Evolutionary conservation across 2,113 vertebrate species (phyloP).

Genomic region (Rhabdomys dilectus): DNA sequence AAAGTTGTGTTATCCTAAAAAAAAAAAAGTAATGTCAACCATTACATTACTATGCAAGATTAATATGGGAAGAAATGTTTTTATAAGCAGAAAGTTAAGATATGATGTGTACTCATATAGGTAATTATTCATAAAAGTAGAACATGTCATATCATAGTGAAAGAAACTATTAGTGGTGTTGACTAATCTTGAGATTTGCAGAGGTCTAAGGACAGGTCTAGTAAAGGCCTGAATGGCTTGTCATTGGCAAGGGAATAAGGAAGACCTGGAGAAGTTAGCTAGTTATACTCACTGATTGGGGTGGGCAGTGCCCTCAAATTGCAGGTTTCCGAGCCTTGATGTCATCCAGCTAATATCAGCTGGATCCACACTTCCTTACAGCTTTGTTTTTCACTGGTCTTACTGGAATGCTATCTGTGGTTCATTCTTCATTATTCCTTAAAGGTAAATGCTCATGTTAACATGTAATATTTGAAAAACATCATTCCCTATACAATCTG

Average conservation of each 20-base stretch:
- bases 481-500: neutral
- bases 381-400: neutral
- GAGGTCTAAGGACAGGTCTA: neutral
- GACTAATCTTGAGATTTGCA: slow-evolving; percentile 21
- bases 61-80: neutral
- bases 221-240: neutral
- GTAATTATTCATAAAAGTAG: neutral
- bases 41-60: slow-evolving; percentile 17
- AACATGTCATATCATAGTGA: neutral
- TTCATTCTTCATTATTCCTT: neutral
- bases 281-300: neutral
- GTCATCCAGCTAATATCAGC: neutral
- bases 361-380: neutral
- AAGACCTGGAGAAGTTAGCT: neutral
- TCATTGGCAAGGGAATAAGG: neutral
- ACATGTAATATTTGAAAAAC: slow-evolving; percentile 28
- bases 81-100: neutral
- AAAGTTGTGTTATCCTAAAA: slow-evolving; percentile 10
- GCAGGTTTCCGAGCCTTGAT: neutral
- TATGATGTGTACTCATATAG: neutral
- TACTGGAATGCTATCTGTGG: neutral
- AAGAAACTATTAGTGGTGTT: neutral
- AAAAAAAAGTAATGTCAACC: slow-evolving; percentile 14
- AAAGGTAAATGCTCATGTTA: neutral
- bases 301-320: neutral